Evolutionary conservation across 2,113 vertebrate genomes (phyloP).

Genomic region (Neogobius melanostomus): DNA sequence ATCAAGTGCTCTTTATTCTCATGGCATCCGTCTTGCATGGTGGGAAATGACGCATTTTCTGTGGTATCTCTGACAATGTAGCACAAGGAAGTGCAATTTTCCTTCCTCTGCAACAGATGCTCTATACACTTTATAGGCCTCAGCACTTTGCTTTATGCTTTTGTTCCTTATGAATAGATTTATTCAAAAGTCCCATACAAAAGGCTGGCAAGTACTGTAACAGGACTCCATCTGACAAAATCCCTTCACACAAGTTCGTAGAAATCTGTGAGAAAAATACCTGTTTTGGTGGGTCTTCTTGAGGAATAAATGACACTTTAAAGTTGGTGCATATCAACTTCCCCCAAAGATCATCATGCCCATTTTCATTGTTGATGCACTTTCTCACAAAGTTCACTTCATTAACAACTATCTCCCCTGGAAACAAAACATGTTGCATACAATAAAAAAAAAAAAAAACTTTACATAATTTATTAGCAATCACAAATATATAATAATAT

Average conservation of each 20-base stretch:
- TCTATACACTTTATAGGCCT: neutral
- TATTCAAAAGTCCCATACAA: neutral
- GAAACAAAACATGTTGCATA: conserved; percentile 11
- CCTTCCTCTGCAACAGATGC: conserved; percentile 55
- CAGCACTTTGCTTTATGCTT: neutral
- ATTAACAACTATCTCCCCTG: conserved; percentile 96
- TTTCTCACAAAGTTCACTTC: conserved; percentile 97
- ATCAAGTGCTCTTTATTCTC: conserved; percentile 24
- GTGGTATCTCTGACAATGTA: conserved; percentile 45
- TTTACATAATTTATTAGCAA: neutral
- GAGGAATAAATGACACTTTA: conserved; percentile 95
- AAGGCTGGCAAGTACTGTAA: neutral
- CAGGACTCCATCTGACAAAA: neutral
- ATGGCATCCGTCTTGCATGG: conserved; percentile 28
- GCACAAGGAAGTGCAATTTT: conserved; percentile 53
- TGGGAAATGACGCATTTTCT: conserved; percentile 59
- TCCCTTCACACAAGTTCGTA: neutral
- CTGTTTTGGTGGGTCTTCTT: conserved; percentile 85
- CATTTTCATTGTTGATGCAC: conserved; percentile 89
- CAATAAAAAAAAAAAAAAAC: conserved; percentile 34
- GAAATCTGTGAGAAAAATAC: conserved; percentile 50
- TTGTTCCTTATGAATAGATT: neutral
- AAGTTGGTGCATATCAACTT: conserved; percentile 98
- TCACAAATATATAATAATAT: neutral
- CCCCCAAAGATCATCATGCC: conserved; percentile 93